Evolutionary conservation across 2,888 invertebrate genomes (phyloP).

Genomic region (Diplazon laetatorius): DNA sequence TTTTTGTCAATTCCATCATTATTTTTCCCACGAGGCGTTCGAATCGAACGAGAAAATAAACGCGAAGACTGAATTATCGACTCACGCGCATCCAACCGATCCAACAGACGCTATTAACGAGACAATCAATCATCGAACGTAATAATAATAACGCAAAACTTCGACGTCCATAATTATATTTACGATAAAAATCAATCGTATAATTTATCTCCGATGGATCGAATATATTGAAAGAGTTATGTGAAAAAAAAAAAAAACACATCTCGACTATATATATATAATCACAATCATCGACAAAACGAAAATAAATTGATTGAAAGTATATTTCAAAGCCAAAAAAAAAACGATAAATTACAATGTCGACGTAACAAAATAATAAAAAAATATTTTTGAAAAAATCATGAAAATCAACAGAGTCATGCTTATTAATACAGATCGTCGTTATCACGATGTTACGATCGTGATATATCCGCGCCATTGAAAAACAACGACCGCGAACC

Average conservation of each 20-base stretch:
- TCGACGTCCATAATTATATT: background rate
- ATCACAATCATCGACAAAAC: background rate
- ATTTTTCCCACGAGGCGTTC: too few species aligned
- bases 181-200: too few species aligned
- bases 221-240: background rate
- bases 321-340: background rate
- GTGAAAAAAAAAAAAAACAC: too few species aligned
- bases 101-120: too few species aligned
- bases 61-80: background rate
- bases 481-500: too few species aligned
- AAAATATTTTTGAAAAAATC: background rate
- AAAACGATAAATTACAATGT: background rate
- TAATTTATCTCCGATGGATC: too few species aligned
- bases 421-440: constrained; percentile 22
- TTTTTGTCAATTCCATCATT: too few species aligned
- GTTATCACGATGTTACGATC: constrained; percentile 24
- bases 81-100: background rate
- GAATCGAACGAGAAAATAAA: too few species aligned
- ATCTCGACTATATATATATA: too few species aligned
- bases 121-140: too few species aligned
- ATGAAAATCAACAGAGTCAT: constrained; percentile 26
- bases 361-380: background rate
- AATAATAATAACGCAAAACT: background rate
- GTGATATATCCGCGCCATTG: too few species aligned
- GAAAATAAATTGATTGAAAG: background rate